These are phyloP conservation scores for Maccullochella peelii DNA, from an alignment of 2,113 vertebrate species.

Conservation along the genomic window DNA sequence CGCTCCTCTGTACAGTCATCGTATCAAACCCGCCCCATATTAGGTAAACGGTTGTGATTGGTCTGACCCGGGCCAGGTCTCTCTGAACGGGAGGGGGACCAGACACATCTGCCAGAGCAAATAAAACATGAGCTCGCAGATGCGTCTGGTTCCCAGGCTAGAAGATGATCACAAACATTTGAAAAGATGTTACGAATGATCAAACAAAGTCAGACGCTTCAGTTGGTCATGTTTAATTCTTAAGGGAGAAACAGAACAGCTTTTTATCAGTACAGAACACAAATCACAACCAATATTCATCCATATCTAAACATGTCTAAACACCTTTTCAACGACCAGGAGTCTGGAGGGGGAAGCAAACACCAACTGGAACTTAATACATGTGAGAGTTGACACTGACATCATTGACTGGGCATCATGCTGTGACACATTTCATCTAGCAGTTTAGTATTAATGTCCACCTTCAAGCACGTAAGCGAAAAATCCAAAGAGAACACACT, in stretches of 20 bases:
- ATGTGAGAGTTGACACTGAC: slow-evolving; percentile 61
- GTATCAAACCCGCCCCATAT: no score
- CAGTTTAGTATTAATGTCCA: slow-evolving; percentile 55
- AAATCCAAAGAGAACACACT: slow-evolving; percentile 55
- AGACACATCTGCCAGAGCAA: no score
- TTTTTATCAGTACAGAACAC: slow-evolving; percentile 62
- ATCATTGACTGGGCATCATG: slow-evolving; percentile 66
- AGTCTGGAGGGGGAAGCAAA: slow-evolving; percentile 27
- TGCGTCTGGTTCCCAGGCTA: no score
- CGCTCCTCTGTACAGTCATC: no score
- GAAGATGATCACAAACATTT: not conserved
- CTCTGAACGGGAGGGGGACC: no score
- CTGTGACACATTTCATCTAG: slow-evolving; percentile 71
- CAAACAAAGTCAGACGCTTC: not conserved
- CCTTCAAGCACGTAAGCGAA: slow-evolving; percentile 64
- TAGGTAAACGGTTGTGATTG: no score
- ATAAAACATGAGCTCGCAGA: no score
- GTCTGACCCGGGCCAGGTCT: no score
- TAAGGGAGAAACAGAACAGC: slow-evolving; percentile 57
- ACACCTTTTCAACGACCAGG: slow-evolving; percentile 19
- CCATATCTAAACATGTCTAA: slow-evolving; percentile 60
- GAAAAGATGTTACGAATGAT: not conserved
- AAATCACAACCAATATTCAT: slow-evolving; percentile 63
- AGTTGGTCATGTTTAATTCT: slow-evolving; percentile 68
- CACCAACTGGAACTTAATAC: slow-evolving; percentile 67